Percentiles rank a stretch among this genome's conserved stretches.
phyloP scores from a whole-genome alignment of 2,113 vertebrate genomes.

The Tragelaphus scriptus region DNA sequence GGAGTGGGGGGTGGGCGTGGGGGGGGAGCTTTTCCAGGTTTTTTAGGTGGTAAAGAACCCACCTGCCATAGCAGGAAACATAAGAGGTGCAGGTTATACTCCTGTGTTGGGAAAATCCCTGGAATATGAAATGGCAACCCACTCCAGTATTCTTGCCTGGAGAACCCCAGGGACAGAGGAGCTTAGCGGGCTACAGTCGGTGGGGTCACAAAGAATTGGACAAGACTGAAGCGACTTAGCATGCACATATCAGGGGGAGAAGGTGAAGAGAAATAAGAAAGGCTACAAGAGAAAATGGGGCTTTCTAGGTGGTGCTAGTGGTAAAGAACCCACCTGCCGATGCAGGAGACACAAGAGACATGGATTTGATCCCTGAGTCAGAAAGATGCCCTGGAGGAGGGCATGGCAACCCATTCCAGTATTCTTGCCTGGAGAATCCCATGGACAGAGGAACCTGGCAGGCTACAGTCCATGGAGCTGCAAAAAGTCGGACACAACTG shows the following conservation, averaged over 20 bases:
- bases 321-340: neutral
- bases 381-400: neutral
- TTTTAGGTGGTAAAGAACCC: neutral
- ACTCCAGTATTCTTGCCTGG: neutral
- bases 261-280: neutral
- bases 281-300: neutral
- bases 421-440: neutral
- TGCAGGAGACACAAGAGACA: neutral
- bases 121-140: neutral
- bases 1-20: neutral
- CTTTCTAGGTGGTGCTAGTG: neutral
- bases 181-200: neutral
- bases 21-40: neutral
- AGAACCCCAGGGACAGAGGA: neutral
- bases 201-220: neutral
- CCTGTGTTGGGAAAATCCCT: neutral
- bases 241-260: neutral
- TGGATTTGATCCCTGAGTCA: neutral
- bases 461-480: neutral
- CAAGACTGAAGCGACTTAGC: neutral
- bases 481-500: neutral
- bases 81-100: neutral
- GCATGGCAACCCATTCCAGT: neutral
- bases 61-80: neutral
- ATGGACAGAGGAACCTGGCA: neutral